These are phyloP conservation scores for Saxicola maurus DNA, from an alignment of 2,797 vertebrate genomes.

Conservation along the genomic window DNA sequence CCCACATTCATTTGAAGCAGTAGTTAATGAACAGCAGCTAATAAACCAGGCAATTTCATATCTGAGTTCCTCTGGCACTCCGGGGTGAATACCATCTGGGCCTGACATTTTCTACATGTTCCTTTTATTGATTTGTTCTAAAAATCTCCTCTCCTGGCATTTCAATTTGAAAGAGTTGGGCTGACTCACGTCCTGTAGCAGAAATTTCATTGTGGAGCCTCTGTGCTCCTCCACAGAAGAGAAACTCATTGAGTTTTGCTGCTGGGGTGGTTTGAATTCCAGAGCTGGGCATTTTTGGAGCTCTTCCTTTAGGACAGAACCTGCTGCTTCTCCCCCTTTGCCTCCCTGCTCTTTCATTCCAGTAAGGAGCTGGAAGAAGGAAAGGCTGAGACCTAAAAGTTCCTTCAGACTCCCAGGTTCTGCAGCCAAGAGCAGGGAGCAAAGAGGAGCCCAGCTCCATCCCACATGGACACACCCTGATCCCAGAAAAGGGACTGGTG, in stretches of 20 bases:
- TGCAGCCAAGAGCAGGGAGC: not conserved
- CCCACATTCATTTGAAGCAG: not conserved
- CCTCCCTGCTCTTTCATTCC: not conserved
- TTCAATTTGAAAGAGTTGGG: constrained; percentile 51
- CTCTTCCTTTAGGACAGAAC: not conserved
- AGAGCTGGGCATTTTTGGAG: not conserved
- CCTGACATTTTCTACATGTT: constrained; percentile 56
- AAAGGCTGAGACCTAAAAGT: not conserved
- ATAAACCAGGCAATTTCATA: constrained; percentile 60
- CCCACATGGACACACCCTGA: rapidly evolving
- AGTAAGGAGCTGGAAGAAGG: not conserved
- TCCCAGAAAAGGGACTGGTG: not conserved
- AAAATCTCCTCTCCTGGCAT: constrained; percentile 47
- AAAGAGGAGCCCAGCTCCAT: not conserved
- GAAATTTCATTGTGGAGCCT: constrained; percentile 4
- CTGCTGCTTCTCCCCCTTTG: not conserved
- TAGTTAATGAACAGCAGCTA: constrained; percentile 56
- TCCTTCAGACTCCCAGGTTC: not conserved
- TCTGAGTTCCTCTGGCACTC: constrained; percentile 49
- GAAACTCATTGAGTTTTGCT: not conserved
- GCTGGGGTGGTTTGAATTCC: not conserved
- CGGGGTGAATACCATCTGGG: constrained; percentile 54
- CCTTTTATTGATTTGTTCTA: constrained; percentile 59
- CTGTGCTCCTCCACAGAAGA: not conserved
- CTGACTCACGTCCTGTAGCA: constrained; percentile 49